These are phyloP conservation scores for Himalopsyche anomala DNA, from an alignment of 2,888 invertebrate species.

Conservation along the genomic window DNA sequence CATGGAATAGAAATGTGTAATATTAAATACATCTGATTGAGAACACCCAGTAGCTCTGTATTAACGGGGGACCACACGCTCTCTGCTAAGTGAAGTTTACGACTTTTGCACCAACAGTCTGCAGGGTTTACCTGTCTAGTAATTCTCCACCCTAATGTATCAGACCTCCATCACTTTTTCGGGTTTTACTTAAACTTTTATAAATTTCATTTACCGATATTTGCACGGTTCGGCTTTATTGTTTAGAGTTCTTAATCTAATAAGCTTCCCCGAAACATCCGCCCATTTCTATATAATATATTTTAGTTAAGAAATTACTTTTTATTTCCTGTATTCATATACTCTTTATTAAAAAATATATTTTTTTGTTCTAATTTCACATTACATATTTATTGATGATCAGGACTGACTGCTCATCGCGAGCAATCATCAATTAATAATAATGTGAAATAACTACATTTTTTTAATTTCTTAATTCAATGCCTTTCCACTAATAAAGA, in stretches of 20 bases:
- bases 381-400: too few relatives aligned
- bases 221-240: neutral
- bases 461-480: too few relatives aligned
- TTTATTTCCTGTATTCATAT: too few relatives aligned
- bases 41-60: neutral
- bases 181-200: neutral
- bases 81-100: constrained; percentile 33
- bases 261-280: neutral
- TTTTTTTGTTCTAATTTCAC: too few relatives aligned
- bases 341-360: too few relatives aligned
- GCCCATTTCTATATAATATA: neutral
- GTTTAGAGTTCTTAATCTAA: neutral
- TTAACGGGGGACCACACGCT: constrained; percentile 18
- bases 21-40: neutral
- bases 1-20: neutral
- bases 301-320: too few relatives aligned
- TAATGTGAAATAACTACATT: too few relatives aligned
- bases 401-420: too few relatives aligned
- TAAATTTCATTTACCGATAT: neutral
- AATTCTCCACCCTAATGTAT: neutral
- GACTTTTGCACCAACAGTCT: constrained; percentile 20
- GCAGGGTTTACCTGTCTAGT: constrained; percentile 23
- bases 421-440: too few relatives aligned
- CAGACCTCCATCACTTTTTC: constrained; percentile 8
- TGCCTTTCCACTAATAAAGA: too few relatives aligned